Evolutionary conservation across 2,797 vertebrate genomes (phyloP).

Genomic region (Odontamblyopus rebecca): DNA sequence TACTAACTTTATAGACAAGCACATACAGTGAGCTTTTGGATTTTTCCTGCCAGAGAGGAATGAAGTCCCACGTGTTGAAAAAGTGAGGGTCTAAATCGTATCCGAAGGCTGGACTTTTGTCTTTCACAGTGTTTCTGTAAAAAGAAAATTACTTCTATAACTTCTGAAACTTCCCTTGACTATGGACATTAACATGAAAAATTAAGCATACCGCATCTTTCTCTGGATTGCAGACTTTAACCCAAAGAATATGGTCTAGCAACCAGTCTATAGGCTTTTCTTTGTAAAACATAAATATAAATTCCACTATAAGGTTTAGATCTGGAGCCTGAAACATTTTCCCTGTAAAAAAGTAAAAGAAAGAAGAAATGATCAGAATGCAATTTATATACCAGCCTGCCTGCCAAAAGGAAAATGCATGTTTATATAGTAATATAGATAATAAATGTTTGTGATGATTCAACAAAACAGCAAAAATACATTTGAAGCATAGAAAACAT

Average conservation of each 20-base stretch:
- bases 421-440: neutral
- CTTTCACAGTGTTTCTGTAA: slow-evolving; percentile 95
- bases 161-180: neutral
- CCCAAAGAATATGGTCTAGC: slow-evolving; percentile 98
- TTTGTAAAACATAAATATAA: slow-evolving; percentile 99
- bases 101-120: slow-evolving; percentile 94
- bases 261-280: slow-evolving; percentile 99
- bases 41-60: slow-evolving; percentile 97
- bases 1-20: slow-evolving; percentile 29
- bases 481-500: too few relatives aligned
- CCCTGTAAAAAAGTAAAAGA: slow-evolving; percentile 73
- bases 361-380: neutral
- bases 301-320: slow-evolving; percentile 96
- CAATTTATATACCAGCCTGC: neutral
- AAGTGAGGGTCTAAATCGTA: slow-evolving; percentile 95
- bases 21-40: slow-evolving; percentile 95
- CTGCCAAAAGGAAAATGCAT: neutral
- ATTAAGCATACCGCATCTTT: slow-evolving; percentile 88
- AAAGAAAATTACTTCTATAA: neutral
- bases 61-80: slow-evolving; percentile 98
- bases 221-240: slow-evolving; percentile 99
- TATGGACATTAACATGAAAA: neutral
- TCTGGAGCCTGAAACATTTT: slow-evolving; percentile 99
- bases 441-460: too few relatives aligned
- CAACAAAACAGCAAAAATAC: too few relatives aligned